Percentiles rank a stretch among this genome's conserved stretches.
phyloP scores from a whole-genome alignment of 2,888 invertebrate genomes.

The Graphium colonna region DNA sequence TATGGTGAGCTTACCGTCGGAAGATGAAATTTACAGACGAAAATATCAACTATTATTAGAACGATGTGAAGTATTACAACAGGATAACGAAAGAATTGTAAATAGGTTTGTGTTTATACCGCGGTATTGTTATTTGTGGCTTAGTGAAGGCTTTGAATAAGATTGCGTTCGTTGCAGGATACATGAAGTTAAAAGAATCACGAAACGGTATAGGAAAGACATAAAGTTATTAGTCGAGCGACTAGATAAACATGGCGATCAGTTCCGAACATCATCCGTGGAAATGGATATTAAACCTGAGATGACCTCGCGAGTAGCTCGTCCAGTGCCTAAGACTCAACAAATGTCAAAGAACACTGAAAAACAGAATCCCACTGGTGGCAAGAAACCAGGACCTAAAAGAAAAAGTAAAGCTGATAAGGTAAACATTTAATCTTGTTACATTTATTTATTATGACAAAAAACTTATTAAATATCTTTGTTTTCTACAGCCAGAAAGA shows the following conservation, averaged over 20 bases:
- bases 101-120: constrained; percentile 72
- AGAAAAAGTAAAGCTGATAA: constrained; percentile 82
- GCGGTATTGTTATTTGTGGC: constrained; percentile 27
- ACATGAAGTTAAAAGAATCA: constrained; percentile 85
- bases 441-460: neutral
- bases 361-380: constrained; percentile 50
- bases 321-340: constrained; percentile 47
- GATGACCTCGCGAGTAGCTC: constrained; percentile 42
- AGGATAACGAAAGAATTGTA: constrained; percentile 87
- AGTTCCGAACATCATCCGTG: constrained; percentile 82
- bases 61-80: constrained; percentile 87
- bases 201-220: constrained; percentile 84
- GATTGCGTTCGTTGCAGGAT: constrained; percentile 69
- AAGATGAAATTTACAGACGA: constrained; percentile 85
- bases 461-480: neutral
- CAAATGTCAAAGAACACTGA: constrained; percentile 49
- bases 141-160: constrained; percentile 28
- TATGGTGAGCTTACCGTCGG: constrained; percentile 77
- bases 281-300: constrained; percentile 75
- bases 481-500: constrained; percentile 59
- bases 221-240: constrained; percentile 84
- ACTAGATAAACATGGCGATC: constrained; percentile 85
- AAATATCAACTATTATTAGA: constrained; percentile 87
- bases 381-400: constrained; percentile 70
- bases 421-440: constrained; percentile 37